Evolutionary conservation across 2,113 vertebrate species (phyloP), one percentile per base, ranked within the genome.

Genomic region (Smithornis capensis): DNA sequence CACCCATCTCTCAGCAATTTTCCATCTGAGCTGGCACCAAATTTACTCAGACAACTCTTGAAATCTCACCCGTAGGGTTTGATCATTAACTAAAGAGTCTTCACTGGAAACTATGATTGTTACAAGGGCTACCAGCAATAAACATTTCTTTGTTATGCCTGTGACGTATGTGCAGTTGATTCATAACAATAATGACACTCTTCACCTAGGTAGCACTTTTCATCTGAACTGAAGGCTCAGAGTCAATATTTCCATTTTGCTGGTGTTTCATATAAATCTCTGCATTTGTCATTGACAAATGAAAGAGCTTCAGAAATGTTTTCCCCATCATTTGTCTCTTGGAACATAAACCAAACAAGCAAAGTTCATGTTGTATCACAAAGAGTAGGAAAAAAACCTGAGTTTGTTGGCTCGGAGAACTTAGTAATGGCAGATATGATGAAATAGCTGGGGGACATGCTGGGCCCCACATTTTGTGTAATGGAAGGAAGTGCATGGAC

Each of bases 161-260:
- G 47, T 95, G 94, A 95, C 6, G 55, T 92, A 63, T 19, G 24
- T 86, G 82, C 59, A 63, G 75, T 77, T 94, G 94, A 97, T 95
- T 95, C 94, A 95, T 95, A 92, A 92, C 82, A 90, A 88, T 93
- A 95, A 93, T 45, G 87, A 80, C 87, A 91, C 82, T 93, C 83
- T 94, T 87, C 91, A 96, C 73, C 93, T 92, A 80, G 71, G 94
- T 83, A 95, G 93, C 47, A 44, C 86, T 97, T 92, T 91, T 92
- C 87, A 62, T 91, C 47, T 70, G 79, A 88, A 93, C 90, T 44
- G 79, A 77, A 83, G 29, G 31, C 52, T 69, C 49, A 38, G 84
- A 87, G 87, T 96, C 94, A 97, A 19, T 90, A 90, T 95, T 97
- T 97, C 96, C 96, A 96, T 96, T 95, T 91, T 94, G 52, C 79